Evolutionary conservation across 2,113 vertebrate genomes (phyloP).

Genomic region (Cyanoderma ruficeps): DNA sequence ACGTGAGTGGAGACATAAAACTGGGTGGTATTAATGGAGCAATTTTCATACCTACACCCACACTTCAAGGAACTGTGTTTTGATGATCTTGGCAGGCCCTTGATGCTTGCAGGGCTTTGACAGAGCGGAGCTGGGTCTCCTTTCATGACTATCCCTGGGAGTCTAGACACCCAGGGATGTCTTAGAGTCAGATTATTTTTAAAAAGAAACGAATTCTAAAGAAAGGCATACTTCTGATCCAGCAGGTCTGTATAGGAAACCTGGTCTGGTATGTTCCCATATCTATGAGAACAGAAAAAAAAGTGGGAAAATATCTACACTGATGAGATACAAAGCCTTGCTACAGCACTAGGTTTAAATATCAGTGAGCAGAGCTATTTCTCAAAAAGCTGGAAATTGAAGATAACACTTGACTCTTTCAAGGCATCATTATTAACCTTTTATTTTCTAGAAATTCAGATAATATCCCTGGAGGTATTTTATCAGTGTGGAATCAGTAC

Average conservation of each 20-base stretch:
- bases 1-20: neutral
- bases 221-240: neutral
- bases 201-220: neutral
- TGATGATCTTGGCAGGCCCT: neutral
- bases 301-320: neutral
- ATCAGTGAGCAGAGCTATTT: neutral
- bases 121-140: neutral
- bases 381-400: neutral
- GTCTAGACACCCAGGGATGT: neutral
- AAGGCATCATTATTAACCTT: neutral
- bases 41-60: neutral
- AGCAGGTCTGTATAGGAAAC: neutral
- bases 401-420: neutral
- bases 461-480: neutral
- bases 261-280: neutral
- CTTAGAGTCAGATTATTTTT: neutral
- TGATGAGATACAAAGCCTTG: neutral
- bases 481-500: neutral
- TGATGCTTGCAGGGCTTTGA: neutral
- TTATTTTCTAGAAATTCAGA: neutral
- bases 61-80: neutral
- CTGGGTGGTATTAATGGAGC: neutral
- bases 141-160: neutral
- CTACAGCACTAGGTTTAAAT: neutral
- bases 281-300: neutral